phyloP scores from a whole-genome alignment of 2,888 invertebrate species.

The Eilema griseolum region DNA sequence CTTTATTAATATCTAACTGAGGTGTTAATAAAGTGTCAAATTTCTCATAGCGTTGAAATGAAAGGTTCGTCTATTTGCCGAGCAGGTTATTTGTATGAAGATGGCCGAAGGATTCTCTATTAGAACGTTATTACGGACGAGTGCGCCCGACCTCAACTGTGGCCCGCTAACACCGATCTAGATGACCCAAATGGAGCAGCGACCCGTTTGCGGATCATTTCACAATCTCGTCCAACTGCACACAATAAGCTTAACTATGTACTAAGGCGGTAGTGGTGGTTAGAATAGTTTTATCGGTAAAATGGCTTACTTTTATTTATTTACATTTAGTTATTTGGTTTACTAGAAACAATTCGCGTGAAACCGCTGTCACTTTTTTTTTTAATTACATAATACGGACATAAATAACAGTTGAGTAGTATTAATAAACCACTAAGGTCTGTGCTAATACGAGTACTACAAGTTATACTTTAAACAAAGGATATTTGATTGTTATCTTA shows the following conservation, averaged over 20 bases:
- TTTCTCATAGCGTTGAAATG: slow-evolving; percentile 32
- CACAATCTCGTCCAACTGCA: slow-evolving; percentile 60
- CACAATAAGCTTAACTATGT: slow-evolving; percentile 46
- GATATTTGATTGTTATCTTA: no score
- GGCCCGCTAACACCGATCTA: slow-evolving; percentile 68
- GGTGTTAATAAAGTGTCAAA: slow-evolving; percentile 26
- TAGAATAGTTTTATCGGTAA: background rate
- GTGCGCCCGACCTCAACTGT: slow-evolving; percentile 57
- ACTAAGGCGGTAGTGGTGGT: slow-evolving; percentile 37
- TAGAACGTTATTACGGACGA: slow-evolving; percentile 58
- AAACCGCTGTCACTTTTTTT: no score
- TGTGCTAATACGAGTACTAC: no score
- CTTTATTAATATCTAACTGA: slow-evolving; percentile 11
- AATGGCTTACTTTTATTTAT: background rate
- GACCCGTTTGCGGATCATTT: slow-evolving; percentile 70
- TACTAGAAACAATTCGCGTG: background rate
- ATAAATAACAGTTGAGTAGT: no score
- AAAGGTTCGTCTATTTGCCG: slow-evolving; percentile 26
- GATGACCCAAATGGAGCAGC: slow-evolving; percentile 71
- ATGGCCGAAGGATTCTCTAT: slow-evolving; percentile 50
- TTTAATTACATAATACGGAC: no score
- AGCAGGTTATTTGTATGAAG: slow-evolving; percentile 23
- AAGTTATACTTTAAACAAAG: no score
- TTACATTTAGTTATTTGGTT: background rate
- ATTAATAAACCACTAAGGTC: no score